These are phyloP conservation scores for Parus major DNA, from an alignment of 2,113 vertebrate species.

Conservation along the genomic window DNA sequence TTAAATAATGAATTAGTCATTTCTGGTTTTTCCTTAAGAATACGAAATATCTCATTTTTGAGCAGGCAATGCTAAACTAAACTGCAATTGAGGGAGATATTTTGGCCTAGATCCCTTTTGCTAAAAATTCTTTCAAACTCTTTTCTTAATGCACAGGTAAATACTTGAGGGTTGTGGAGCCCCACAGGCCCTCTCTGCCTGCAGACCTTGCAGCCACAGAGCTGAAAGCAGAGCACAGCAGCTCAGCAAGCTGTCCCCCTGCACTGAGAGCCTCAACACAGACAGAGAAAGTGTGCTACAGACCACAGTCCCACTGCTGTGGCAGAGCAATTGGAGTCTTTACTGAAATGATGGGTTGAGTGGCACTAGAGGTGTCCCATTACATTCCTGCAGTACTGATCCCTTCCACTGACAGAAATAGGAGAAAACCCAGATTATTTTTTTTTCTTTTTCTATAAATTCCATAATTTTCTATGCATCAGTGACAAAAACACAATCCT, in stretches of 20 bases:
- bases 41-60: constrained; percentile 60
- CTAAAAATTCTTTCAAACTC: not conserved
- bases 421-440: not conserved
- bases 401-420: not conserved
- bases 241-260: fast-evolving
- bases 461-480: not conserved
- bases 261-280: fast-evolving
- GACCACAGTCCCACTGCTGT: not conserved
- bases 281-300: not conserved
- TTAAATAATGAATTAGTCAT: constrained; percentile 55
- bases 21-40: constrained; percentile 29
- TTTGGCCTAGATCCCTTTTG: not conserved
- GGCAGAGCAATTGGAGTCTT: not conserved
- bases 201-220: not conserved
- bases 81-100: not conserved
- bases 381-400: not conserved
- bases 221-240: not conserved
- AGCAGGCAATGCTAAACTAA: not conserved
- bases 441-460: not conserved
- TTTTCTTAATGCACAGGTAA: not conserved
- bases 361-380: not conserved
- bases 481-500: not conserved
- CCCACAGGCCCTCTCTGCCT: not conserved
- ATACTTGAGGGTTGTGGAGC: not conserved
- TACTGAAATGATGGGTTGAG: not conserved